These are phyloP conservation scores for Elgonia sp. DNA, from an alignment of 2,888 invertebrate species.

Conservation along the genomic window DNA sequence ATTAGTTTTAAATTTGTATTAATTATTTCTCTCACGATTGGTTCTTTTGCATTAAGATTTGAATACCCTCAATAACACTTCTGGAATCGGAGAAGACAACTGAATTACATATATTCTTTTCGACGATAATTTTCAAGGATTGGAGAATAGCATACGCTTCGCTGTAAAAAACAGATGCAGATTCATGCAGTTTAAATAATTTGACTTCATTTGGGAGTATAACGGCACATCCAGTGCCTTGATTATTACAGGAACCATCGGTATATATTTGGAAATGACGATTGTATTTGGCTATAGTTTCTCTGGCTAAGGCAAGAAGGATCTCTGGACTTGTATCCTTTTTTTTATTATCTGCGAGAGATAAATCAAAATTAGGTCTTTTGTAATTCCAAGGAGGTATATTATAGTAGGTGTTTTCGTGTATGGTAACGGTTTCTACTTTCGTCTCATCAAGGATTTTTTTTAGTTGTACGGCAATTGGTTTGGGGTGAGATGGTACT, in stretches of 20 bases:
- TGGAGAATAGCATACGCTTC: constrained; percentile 33
- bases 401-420: background rate
- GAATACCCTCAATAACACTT: constrained; percentile 26
- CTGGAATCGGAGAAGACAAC: constrained; percentile 32
- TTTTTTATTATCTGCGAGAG: no score
- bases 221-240: constrained; percentile 35
- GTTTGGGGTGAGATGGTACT: background rate
- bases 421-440: background rate
- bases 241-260: no score
- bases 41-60: background rate
- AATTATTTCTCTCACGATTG: background rate
- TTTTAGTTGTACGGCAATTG: background rate
- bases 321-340: no score
- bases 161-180: background rate
- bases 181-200: background rate
- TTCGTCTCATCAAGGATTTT: background rate
- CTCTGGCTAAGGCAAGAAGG: no score
- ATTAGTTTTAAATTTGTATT: background rate
- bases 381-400: background rate
- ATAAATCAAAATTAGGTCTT: background rate
- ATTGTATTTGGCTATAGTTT: no score
- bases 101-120: background rate
- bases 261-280: no score
- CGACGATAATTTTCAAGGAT: background rate
- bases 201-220: constrained; percentile 6